Evolutionary conservation across 2,113 vertebrate genomes (phyloP), one percentile per base, ranked within the genome.

Genomic region (Ursus arctos): DNA sequence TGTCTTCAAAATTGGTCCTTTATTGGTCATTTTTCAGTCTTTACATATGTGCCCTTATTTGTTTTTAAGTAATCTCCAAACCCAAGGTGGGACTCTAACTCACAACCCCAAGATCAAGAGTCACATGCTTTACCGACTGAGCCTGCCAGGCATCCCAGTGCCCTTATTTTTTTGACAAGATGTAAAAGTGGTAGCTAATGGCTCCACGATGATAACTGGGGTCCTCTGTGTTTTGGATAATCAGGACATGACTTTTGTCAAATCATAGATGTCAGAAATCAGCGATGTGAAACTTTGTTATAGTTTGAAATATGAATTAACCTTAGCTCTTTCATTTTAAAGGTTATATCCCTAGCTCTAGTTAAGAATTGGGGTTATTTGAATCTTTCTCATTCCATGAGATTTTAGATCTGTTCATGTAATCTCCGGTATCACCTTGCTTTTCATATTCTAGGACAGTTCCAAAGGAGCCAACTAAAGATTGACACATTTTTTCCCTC

Each of bases 261-360:
- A 92, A 88, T 80, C 19, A 31, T 12, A 84, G 71, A 80, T 28
- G 16, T 80, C 33, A 69, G 67, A 87, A 91, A 77, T 74, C 16
- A n/a, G 36, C 11, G 8, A 10, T 93, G 22, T 61, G 82, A 89
- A 89, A 67, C 31, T 85, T 85, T 72, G 36, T 59, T 94, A 53
- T 49, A 69, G 13, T 94, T 84, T 84, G 92, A 95, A 93, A 94
- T 36, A 51, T 28, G 6, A 92, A 67, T n/a, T 76, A 69, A 11
- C 40, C 15, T 71, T 18, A 76, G 13, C 19, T 85, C 10, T 91
- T 89, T 84, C 21, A 59, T 65, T 83, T 82, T 67, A 74, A 93
- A 91, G 16, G 26, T 33, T 65, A 11, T 65, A 36, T 67, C 22
- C 7, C 19, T 83, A 12, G 40, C 36, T 74, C 81, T 76, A 55